phyloP scores from a whole-genome alignment of 1,140 invertebrate species.

The Leguminivora glycinivorella region DNA sequence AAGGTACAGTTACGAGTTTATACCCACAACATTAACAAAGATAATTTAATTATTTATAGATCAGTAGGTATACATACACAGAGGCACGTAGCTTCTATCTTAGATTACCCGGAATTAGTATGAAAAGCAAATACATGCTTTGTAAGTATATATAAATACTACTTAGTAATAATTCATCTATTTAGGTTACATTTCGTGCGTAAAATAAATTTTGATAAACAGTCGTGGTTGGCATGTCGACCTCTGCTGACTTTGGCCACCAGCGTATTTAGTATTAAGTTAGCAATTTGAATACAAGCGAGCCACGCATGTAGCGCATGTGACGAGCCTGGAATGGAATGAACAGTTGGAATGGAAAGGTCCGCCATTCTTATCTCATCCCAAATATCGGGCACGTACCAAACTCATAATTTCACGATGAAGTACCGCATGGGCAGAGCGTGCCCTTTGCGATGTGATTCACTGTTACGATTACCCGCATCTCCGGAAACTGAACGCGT shows the following conservation, averaged over 20 bases:
- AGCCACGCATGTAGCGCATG: not conserved
- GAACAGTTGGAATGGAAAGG: not conserved
- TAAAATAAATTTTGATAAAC: no score
- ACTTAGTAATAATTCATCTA: no score
- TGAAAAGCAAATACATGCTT: no score
- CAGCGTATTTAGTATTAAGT: not conserved
- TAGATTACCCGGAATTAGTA: no score
- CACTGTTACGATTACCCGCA: constrained; percentile 39
- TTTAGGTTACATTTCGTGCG: no score
- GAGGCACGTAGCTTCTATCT: no score
- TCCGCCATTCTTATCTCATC: constrained; percentile 31
- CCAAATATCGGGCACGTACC: constrained; percentile 30
- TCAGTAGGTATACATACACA: no score
- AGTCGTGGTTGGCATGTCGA: no score
- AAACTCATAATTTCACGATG: constrained; percentile 32
- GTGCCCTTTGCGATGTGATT: constrained; percentile 29
- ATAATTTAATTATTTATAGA: no score
- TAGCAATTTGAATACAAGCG: constrained; percentile 3
- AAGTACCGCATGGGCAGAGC: constrained; percentile 31
- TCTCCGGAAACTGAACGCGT: constrained; percentile 33
- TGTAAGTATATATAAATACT: no score
- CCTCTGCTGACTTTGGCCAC: not conserved
- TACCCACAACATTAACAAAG: no score
- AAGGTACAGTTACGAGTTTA: no score
- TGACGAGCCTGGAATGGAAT: constrained; percentile 15